Evolutionary conservation across 2,113 vertebrate genomes (phyloP).

Genomic region (Dromaius novaehollandiae): DNA sequence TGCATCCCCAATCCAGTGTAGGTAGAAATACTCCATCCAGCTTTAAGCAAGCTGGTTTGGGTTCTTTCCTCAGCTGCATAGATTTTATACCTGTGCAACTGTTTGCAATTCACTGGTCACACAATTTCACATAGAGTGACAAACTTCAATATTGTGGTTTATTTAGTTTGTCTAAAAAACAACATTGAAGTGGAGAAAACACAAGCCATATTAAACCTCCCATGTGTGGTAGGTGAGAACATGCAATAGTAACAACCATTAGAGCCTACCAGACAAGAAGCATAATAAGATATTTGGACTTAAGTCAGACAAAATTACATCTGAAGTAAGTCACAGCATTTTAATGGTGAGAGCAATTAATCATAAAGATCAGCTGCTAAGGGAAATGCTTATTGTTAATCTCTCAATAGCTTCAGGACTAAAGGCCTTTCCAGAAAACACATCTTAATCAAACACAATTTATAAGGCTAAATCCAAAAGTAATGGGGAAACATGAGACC

Average conservation of each 20-base stretch:
- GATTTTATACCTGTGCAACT: neutral
- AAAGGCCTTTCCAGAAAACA: neutral
- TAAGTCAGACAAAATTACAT: neutral
- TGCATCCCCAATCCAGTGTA: neutral
- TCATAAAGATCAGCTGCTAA: neutral
- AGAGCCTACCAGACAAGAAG: neutral
- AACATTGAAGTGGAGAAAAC: neutral
- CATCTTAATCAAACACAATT: neutral
- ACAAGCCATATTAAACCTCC: neutral
- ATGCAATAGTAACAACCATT: neutral
- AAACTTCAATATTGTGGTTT: neutral
- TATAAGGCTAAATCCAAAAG: neutral
- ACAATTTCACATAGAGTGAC: neutral
- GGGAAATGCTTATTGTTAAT: neutral
- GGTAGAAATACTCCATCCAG: neutral
- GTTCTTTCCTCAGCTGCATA: neutral
- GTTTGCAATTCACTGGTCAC: neutral
- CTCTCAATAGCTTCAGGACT: neutral
- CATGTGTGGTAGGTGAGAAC: neutral
- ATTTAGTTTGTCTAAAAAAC: neutral
- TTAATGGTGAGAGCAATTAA: neutral
- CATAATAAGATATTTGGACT: fast-evolving
- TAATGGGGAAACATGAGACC: fast-evolving
- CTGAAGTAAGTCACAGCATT: neutral
- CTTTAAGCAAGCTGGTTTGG: neutral